Evolutionary conservation across 1,140 invertebrate species (phyloP), one percentile per base, ranked within the genome.

Genomic region (Cylas formicarius): DNA sequence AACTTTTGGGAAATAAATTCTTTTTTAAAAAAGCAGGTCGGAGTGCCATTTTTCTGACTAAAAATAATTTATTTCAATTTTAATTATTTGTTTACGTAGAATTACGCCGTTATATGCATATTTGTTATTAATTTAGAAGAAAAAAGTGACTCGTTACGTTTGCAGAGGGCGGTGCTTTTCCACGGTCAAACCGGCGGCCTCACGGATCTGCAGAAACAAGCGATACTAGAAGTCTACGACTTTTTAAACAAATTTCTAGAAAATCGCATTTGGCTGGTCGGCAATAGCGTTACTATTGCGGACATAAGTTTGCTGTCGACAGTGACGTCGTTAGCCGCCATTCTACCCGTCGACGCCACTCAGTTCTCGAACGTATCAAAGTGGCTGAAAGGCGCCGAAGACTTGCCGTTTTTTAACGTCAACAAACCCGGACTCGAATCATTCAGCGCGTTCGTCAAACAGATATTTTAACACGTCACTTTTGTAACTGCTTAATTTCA

Each of bases 231-330:
- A 24, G 56, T 58, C 17, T 61, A 69, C 17, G 50, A 49, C n/a
- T 55, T 62, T 22, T 35, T 71, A 7, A 61, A 72, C 26, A 53
- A 35, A 28, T 48, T 63, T 61, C 48, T 73, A 18, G 52, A 50
- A 2, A 61, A 58, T 16, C 58, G 53, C 6, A 42, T 56, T 27
- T 72, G 66, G 56, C 55, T 67, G 7, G 67, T 63, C 9, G 69
- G 68, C 3, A 58, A 70, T 32, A 26, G 53, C 9, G 29, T 76
- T 6, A 77, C 75, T 2, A 62, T 78, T 22, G 76, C 75, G 14
- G 76, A 72, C 50, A 66, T 70, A 20, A 54, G 61, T 18, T 58
- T 70, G 5, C 51, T 60, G 7, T 44, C 57, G 4, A 56, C 59
- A 4, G 56, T 66, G 8, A 57, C 48, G 5, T 48, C 60, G 17